Conservation (phyloP, 2,888 invertebrate species). For the Drosophila testacea region DNA sequence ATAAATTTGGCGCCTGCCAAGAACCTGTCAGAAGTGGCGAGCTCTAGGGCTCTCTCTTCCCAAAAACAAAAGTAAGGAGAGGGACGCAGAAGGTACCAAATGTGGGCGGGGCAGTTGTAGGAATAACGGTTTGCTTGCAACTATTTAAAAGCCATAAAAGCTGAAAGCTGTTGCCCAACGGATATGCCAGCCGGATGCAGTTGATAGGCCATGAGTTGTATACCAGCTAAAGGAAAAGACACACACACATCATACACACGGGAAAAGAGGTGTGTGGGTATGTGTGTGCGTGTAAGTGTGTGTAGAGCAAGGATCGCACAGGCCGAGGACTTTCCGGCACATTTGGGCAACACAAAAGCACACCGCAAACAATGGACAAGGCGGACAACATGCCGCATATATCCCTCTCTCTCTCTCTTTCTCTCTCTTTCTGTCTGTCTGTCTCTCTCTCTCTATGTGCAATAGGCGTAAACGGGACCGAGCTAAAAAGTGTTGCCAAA, state of each 20-base stretch:
- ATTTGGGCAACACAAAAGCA: constrained; percentile 70
- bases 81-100: neutral
- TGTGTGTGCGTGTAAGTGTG: too few relatives aligned
- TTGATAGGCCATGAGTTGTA: constrained; percentile 70
- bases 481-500: constrained; percentile 62
- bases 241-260: constrained; percentile 2
- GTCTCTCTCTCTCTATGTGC: neutral
- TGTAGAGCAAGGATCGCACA: constrained; percentile 41
- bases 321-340: constrained; percentile 68
- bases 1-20: constrained; percentile 75
- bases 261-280: neutral
- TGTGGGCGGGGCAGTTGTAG: constrained; percentile 1
- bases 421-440: neutral
- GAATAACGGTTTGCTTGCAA: constrained; percentile 55
- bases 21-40: constrained; percentile 59
- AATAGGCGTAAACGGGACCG: neutral
- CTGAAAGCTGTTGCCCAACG: constrained; percentile 73
- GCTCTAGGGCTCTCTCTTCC: neutral
- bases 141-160: constrained; percentile 81
- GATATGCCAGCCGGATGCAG: constrained; percentile 72
- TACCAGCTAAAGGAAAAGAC: constrained; percentile 2
- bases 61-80: neutral
- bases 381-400: constrained; percentile 22
- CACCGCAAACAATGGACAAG: constrained; percentile 67
- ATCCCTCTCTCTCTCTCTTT: neutral